Percentiles rank a stretch among this genome's conserved stretches.
These are phyloP conservation scores for Pocillopora grandis DNA, from an alignment of 92 coral and sea anemone species.

Conservation along the genomic window DNA sequence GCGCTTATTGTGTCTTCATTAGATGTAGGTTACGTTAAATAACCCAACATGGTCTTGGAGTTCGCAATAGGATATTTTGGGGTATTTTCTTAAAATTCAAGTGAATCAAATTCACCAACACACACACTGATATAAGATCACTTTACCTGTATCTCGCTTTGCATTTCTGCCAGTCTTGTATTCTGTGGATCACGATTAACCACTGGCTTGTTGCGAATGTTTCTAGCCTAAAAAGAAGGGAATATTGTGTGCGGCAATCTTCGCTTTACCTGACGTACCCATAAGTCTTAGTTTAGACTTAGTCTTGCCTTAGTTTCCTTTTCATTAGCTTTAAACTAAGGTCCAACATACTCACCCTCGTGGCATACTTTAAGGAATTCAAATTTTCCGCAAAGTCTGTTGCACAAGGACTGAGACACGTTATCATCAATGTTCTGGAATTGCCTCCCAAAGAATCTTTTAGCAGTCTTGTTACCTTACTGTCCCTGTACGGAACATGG, in stretches of 20 bases:
- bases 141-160: slow-evolving; percentile 84
- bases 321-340: background rate
- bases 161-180: slow-evolving; percentile 90
- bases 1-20: too few species aligned
- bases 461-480: slow-evolving; percentile 89
- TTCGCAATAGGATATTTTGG: too few species aligned
- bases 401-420: slow-evolving; percentile 96
- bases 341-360: slow-evolving; percentile 70
- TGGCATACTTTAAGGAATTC: slow-evolving; percentile 93
- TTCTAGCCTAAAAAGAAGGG: slow-evolving; percentile 69
- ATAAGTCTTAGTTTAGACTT: background rate
- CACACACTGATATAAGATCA: too few species aligned
- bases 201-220: slow-evolving; percentile 91
- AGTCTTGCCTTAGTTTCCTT: background rate
- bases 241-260: background rate
- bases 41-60: too few species aligned
- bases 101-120: background rate
- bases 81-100: too few species aligned
- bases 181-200: slow-evolving; percentile 99
- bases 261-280: background rate
- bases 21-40: too few species aligned
- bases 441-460: slow-evolving; percentile 97
- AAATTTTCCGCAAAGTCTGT: slow-evolving; percentile 95
- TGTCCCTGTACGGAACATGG: slow-evolving; percentile 96
- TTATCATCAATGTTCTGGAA: slow-evolving; percentile 94